Conservation (phyloP, 2,113 vertebrate species). For the Paramisgurnus dabryanus region DNA sequence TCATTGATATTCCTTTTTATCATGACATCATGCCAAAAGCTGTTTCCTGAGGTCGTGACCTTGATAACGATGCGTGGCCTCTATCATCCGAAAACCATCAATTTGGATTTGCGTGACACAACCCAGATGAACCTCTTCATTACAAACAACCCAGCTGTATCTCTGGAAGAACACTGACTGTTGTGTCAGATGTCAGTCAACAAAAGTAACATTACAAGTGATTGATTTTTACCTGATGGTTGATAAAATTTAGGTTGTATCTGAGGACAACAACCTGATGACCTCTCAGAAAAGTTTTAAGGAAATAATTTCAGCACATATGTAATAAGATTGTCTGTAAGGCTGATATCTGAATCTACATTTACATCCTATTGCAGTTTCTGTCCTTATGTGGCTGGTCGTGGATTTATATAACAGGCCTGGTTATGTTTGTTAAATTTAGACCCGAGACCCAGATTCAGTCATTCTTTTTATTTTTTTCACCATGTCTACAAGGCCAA, state of each 20-base stretch:
- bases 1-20: slow-evolving; percentile 56
- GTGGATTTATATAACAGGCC: slow-evolving; percentile 60
- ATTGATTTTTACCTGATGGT: no score
- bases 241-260: no score
- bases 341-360: neutral
- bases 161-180: no score
- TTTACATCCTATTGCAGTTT: neutral
- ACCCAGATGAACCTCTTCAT: neutral
- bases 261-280: no score
- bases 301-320: no score
- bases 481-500: slow-evolving; percentile 38
- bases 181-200: no score
- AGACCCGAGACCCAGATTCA: slow-evolving; percentile 69
- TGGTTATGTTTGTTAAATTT: slow-evolving; percentile 71
- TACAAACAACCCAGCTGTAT: neutral
- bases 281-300: no score
- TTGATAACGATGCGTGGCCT: slow-evolving; percentile 41
- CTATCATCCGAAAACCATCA: slow-evolving; percentile 43
- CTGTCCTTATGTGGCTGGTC: slow-evolving; percentile 44
- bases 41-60: slow-evolving; percentile 49
- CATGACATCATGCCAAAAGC: slow-evolving; percentile 62
- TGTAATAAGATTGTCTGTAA: neutral
- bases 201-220: no score
- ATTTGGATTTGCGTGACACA: slow-evolving; percentile 14
- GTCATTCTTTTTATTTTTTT: slow-evolving; percentile 29